Conservation (phyloP, 2,888 invertebrate species). For the Drosophila nr. perissopoda region DNA sequence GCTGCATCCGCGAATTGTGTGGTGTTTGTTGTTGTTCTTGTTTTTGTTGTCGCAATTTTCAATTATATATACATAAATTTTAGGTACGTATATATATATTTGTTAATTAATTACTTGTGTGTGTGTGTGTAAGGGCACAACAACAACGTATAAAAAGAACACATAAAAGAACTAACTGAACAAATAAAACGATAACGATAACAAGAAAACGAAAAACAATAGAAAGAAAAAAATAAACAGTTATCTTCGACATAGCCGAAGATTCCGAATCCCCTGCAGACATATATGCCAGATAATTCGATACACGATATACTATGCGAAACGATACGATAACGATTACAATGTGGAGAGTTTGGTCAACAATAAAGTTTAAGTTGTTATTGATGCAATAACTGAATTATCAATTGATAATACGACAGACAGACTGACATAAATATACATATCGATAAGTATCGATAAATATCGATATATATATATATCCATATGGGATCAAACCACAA, state of each 20-base stretch:
- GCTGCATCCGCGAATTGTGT: constrained; percentile 18
- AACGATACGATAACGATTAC: constrained; percentile 17
- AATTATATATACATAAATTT: background rate
- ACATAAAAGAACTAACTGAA: constrained; percentile 3
- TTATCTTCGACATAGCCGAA: constrained; percentile 3
- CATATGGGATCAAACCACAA: background rate
- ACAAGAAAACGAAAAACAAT: background rate
- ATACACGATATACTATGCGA: background rate
- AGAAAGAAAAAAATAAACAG: background rate
- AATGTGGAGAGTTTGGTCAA: background rate
- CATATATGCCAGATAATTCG: background rate
- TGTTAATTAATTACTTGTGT: background rate
- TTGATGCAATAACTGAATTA: background rate
- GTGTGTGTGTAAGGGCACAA: constrained; percentile 25
- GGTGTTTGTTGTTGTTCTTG: background rate
- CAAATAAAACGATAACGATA: constrained; percentile 4
- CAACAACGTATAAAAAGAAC: constrained; percentile 37
- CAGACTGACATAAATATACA: background rate
- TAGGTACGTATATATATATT: background rate
- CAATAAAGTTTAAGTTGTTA: background rate
- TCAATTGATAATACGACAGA: background rate
- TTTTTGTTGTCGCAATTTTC: constrained; percentile 3
- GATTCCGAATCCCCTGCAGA: background rate
- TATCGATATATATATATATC: background rate
- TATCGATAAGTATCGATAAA: background rate